phyloP scores from a whole-genome alignment of 2,888 invertebrate species.

The Arenicola marina region DNA sequence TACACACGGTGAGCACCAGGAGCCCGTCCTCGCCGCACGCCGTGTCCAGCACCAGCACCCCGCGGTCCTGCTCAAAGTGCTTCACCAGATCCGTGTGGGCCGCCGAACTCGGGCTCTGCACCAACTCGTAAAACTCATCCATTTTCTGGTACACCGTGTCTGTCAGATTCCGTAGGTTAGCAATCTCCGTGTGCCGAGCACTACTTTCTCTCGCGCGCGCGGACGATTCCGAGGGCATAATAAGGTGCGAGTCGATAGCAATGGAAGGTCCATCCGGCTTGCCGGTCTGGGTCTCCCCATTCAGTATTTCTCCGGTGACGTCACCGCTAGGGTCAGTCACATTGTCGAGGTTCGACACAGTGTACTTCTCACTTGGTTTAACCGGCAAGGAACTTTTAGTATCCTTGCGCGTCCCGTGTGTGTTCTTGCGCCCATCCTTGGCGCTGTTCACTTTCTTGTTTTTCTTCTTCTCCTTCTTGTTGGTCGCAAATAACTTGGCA shows the following conservation, averaged over 20 bases:
- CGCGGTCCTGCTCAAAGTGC: slow-evolving; percentile 56
- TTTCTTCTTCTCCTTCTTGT: neutral
- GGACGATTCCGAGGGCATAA: no score
- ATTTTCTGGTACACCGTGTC: neutral
- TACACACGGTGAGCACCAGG: neutral
- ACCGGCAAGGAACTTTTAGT: no score
- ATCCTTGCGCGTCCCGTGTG: no score
- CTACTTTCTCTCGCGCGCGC: neutral
- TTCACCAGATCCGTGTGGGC: slow-evolving; percentile 40
- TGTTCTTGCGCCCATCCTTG: neutral
- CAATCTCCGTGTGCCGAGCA: neutral
- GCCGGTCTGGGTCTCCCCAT: neutral
- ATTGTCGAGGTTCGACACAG: no score
- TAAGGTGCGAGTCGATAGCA: no score
- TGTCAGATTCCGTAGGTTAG: neutral
- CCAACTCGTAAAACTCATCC: neutral
- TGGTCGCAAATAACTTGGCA: neutral
- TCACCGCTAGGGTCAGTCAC: no score
- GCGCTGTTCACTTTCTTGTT: neutral
- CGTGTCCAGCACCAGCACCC: slow-evolving; percentile 50
- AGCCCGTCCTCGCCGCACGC: neutral
- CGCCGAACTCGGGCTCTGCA: slow-evolving; percentile 28
- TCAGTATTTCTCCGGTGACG: no score
- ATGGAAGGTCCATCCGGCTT: no score
- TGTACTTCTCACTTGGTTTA: no score